Evolutionary conservation across 2,797 vertebrate genomes (phyloP), one percentile per base, ranked within the genome.

Genomic region (Tinamus major): DNA sequence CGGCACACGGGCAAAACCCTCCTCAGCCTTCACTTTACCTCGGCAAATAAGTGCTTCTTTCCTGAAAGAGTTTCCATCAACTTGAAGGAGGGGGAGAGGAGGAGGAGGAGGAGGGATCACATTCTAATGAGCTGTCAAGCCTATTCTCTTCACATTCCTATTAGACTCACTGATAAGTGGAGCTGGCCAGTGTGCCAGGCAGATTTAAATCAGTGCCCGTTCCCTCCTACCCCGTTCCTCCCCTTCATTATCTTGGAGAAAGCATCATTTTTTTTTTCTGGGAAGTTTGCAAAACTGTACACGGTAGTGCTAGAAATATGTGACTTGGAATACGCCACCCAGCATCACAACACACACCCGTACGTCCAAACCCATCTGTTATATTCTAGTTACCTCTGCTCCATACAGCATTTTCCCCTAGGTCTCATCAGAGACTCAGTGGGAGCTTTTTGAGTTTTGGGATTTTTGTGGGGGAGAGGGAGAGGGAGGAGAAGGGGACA

Each of bases 11-110:
- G 97, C 97, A 97, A 82, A 97, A 81, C 93, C 91, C 63, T 96
- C 93, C 96, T 97, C 96, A 96, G 97, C 70, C 96, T 96, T 97
- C 98, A 97, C 96, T 97, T 97, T 96, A 98, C 98, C 98, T 98
- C 98, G 95, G 96, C 97, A 97, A 97, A 97, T 97, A 98, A 98
- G 98, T 97, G 97, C 96, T 98, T 80, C 96, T 96, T 93, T 96
- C 94, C 96, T 93, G 89, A 94, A 94, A 89, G 76, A 96, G 93
- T 96, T 96, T 91, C 96, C 95, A 97, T 96, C 92, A 85, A 95
- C 95, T 96, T 92, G 95, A 78, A 94, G 92, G 46, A 81, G 77
- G 61, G 31, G 62, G 5, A 12, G 46, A 31, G 23, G 46, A 35
- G 18, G 15, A 8, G 5, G 21, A 79, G 96, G 96, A 97, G 97